Evolutionary conservation across 2,113 vertebrate genomes (phyloP).

Genomic region (Phasianus colchicus): DNA sequence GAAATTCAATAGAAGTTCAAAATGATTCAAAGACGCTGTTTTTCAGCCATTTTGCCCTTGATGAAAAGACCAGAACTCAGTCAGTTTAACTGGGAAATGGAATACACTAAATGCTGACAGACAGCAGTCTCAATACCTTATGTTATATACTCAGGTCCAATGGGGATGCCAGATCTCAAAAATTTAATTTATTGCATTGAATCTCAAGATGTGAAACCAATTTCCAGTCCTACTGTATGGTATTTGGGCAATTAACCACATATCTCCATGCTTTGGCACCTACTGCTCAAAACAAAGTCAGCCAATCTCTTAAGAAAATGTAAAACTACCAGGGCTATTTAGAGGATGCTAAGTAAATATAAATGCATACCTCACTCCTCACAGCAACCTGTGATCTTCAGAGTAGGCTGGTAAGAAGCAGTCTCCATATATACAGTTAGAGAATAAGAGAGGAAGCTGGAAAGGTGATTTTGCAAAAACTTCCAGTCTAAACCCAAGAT

Average conservation of each 20-base stretch:
- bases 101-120: neutral
- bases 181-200: neutral
- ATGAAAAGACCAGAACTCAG: neutral
- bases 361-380: rapidly evolving
- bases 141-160: neutral
- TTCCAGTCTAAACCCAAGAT: neutral
- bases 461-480: neutral
- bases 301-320: neutral
- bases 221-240: neutral
- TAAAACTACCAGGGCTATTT: neutral
- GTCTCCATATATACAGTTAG: neutral
- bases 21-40: neutral
- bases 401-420: neutral
- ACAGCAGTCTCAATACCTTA: neutral
- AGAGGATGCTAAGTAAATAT: neutral
- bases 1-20: neutral
- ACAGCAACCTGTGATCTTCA: rapidly evolving
- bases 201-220: neutral
- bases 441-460: neutral
- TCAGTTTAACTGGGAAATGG: neutral
- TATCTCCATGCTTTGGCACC: neutral
- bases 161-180: neutral
- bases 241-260: neutral
- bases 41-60: neutral
- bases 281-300: neutral